Conservation (phyloP, 2,113 vertebrate genomes). For the Hemibagrus wyckioides region DNA sequence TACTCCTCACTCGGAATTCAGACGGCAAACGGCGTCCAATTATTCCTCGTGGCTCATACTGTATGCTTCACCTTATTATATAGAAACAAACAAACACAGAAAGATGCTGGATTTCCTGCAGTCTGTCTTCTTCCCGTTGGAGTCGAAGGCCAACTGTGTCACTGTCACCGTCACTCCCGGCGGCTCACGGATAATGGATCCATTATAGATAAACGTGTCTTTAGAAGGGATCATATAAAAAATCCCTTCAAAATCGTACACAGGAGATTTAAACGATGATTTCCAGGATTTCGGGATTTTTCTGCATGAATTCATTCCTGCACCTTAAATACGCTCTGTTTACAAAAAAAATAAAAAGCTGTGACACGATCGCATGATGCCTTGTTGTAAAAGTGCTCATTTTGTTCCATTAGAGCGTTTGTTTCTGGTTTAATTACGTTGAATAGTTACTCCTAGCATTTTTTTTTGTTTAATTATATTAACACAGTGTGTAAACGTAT, state of each 20-base stretch:
- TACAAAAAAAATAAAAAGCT: neutral
- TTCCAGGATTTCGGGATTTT: neutral
- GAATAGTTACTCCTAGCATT: neutral
- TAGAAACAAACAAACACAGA: conserved; percentile 35
- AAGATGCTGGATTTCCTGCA: neutral
- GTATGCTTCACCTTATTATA: conserved; percentile 44
- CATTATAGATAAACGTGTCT: neutral
- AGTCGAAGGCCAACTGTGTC: neutral
- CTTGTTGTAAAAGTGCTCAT: neutral
- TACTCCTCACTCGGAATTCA: neutral
- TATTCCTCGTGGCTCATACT: conserved; percentile 31
- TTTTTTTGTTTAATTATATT: neutral
- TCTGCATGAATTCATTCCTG: neutral
- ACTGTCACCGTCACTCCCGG: neutral
- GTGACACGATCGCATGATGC: neutral
- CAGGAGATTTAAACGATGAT: neutral
- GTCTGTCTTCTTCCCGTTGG: neutral
- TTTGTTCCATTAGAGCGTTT: neutral
- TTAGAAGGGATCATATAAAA: neutral
- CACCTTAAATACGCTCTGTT: neutral
- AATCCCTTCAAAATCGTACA: neutral
- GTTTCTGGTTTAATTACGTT: neutral
- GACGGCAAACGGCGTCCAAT: conserved; percentile 22
- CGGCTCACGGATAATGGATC: neutral
- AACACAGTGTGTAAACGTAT: neutral